Evolutionary conservation across 1,140 invertebrate genomes (phyloP).

Genomic region (Lasioglossum albipes): DNA sequence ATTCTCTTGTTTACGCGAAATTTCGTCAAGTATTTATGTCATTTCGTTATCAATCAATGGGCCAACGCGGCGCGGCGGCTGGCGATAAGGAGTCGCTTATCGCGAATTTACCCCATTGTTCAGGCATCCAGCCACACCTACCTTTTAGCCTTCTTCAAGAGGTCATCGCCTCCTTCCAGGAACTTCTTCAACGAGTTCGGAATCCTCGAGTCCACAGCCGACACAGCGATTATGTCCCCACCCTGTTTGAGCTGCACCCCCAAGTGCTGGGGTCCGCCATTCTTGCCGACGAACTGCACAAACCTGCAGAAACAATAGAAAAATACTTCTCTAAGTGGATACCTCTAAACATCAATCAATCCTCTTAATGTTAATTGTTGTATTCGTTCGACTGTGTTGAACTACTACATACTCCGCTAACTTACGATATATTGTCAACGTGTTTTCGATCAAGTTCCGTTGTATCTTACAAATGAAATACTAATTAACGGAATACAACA

Average conservation of each 20-base stretch:
- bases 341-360: no score
- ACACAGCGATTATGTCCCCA: constrained; percentile 82
- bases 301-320: constrained; percentile 70
- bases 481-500: no score
- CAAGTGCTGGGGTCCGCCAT: constrained; percentile 80
- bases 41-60: not conserved
- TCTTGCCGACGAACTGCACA: constrained; percentile 81
- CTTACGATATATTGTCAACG: no score
- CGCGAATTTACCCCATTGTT: not conserved
- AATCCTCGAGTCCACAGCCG: constrained; percentile 81
- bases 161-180: constrained; percentile 78
- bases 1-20: not conserved
- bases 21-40: not conserved
- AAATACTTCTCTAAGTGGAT: not conserved
- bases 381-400: no score
- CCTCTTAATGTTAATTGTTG: no score
- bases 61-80: not conserved
- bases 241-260: constrained; percentile 81
- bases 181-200: constrained; percentile 83
- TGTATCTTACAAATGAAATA: no score
- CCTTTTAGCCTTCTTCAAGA: constrained; percentile 81
- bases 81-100: not conserved
- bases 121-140: constrained; percentile 54
- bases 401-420: no score
- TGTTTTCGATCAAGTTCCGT: no score